Conservation (phyloP, 2,888 invertebrate species). For the Pammene aurita region DNA sequence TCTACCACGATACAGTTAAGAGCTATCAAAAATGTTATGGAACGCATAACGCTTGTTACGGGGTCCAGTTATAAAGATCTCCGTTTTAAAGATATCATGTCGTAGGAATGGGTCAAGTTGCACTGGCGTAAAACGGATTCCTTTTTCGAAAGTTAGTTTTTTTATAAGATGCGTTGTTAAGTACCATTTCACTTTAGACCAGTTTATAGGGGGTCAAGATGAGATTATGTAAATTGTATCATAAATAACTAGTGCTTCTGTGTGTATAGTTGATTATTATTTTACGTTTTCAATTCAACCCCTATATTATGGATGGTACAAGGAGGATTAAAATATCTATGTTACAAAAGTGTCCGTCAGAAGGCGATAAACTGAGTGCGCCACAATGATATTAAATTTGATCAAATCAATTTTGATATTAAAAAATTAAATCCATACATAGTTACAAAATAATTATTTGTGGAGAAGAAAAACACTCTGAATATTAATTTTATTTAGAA, state of each 20-base stretch:
- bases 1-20: constrained; percentile 39
- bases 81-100: background rate
- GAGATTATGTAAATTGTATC: background rate
- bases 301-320: too few relatives aligned
- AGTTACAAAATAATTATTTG: too few relatives aligned
- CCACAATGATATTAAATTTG: too few relatives aligned
- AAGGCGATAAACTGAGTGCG: too few relatives aligned
- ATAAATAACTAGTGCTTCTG: background rate
- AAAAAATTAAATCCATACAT: too few relatives aligned
- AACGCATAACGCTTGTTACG: constrained; percentile 31
- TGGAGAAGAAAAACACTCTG: too few relatives aligned
- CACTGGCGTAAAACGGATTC: constrained; percentile 45
- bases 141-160: constrained; percentile 54
- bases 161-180: constrained; percentile 19
- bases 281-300: too few relatives aligned
- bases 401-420: too few relatives aligned
- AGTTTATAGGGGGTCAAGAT: constrained; percentile 31
- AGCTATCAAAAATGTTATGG: constrained; percentile 26
- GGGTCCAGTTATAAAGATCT: constrained; percentile 51
- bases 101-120: constrained; percentile 42
- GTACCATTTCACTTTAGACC: constrained; percentile 38
- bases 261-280: too few relatives aligned
- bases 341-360: too few relatives aligned
- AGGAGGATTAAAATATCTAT: too few relatives aligned
- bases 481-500: too few relatives aligned